Evolutionary conservation across 2,888 invertebrate genomes (phyloP).

Genomic region (Neoascia interrupta): DNA sequence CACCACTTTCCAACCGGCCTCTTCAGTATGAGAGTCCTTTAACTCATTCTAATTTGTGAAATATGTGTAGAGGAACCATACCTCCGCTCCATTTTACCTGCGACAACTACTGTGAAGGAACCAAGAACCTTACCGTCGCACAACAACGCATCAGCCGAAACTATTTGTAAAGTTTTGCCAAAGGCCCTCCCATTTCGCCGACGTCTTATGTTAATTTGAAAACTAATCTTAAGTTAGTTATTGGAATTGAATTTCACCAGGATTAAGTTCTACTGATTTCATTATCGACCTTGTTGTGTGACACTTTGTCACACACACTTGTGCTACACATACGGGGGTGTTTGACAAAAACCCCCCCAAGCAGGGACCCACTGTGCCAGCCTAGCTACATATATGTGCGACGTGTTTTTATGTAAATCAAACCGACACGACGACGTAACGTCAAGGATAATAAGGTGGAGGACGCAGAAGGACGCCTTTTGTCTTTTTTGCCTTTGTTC

Average conservation of each 20-base stretch:
- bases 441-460: too few relatives aligned
- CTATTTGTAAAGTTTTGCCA: too few relatives aligned
- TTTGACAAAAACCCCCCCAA: too few relatives aligned
- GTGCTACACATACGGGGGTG: background rate
- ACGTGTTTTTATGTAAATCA: slow-evolving; percentile 63
- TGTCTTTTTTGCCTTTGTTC: slow-evolving; percentile 39
- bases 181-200: background rate
- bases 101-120: too few relatives aligned
- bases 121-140: too few relatives aligned
- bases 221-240: slow-evolving; percentile 69
- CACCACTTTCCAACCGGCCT: background rate
- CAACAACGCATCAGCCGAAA: too few relatives aligned
- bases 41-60: slow-evolving; percentile 55
- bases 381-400: slow-evolving; percentile 36
- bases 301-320: slow-evolving; percentile 39
- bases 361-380: too few relatives aligned
- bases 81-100: background rate
- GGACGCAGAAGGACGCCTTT: too few relatives aligned
- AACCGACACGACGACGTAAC: too few relatives aligned
- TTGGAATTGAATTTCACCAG: slow-evolving; percentile 65
- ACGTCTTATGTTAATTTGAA: slow-evolving; percentile 68
- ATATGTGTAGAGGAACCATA: background rate
- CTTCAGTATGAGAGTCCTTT: slow-evolving; percentile 23
- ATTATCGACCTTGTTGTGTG: slow-evolving; percentile 64
- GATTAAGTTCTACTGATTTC: slow-evolving; percentile 68